Conservation (phyloP, 2,113 vertebrate species). For the Corydoras maculifer region DNA sequence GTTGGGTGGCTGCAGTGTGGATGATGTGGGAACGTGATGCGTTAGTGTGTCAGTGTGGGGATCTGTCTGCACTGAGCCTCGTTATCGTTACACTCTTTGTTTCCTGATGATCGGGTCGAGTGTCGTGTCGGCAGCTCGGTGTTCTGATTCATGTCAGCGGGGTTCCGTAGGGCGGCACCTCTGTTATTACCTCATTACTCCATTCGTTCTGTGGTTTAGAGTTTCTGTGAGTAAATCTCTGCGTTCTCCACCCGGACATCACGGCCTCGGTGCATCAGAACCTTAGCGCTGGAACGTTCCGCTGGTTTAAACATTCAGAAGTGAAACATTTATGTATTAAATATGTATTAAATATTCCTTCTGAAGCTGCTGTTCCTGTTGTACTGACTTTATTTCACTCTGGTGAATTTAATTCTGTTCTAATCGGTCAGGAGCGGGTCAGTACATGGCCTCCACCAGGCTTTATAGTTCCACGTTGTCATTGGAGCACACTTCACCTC, state of each 20-base stretch:
- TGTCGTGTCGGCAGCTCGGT: neutral
- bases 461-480: too few species aligned
- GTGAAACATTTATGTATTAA: too few species aligned
- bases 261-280: neutral
- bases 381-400: too few species aligned
- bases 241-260: neutral
- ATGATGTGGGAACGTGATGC: conserved; percentile 9
- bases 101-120: neutral
- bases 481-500: too few species aligned
- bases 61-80: neutral
- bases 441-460: too few species aligned
- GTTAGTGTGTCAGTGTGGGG: conserved; percentile 21
- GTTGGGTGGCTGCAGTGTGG: conserved; percentile 9
- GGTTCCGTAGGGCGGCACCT: neutral
- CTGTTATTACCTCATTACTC: neutral
- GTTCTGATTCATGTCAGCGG: neutral
- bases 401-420: too few species aligned
- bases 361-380: too few species aligned
- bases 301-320: too few species aligned
- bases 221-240: neutral
- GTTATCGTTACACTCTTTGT: conserved; percentile 1
- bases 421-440: too few species aligned
- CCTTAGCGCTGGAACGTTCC: too few species aligned
- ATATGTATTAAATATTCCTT: too few species aligned
- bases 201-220: neutral